These are phyloP conservation scores for Colius striatus DNA, from an alignment of 2,113 vertebrate genomes.

Conservation along the genomic window DNA sequence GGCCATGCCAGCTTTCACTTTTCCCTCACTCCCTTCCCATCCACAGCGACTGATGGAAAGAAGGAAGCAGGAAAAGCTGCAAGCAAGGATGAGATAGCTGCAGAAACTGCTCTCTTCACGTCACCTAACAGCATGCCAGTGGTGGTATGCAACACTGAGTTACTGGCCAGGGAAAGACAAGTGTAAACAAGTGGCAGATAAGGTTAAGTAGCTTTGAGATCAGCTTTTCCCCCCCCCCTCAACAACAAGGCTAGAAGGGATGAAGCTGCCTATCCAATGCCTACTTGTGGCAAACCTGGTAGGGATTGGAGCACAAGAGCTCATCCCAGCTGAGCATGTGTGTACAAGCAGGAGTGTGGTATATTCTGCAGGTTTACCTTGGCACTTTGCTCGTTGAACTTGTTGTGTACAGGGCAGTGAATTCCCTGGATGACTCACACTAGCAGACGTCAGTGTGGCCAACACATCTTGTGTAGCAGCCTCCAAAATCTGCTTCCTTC, in stretches of 20 bases:
- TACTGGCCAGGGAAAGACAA: not conserved
- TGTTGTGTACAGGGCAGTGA: not conserved
- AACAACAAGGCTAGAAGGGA: not conserved
- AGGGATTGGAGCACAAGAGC: not conserved
- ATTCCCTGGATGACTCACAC: not conserved
- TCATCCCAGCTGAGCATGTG: not conserved
- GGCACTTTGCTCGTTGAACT: not conserved
- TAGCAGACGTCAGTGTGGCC: not conserved
- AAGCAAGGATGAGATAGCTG: not conserved
- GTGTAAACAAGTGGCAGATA: not conserved
- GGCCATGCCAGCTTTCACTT: not conserved
- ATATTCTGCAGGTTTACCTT: not conserved
- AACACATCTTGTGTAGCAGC: not conserved
- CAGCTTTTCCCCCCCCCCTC: not conserved
- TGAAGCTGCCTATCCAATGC: not conserved
- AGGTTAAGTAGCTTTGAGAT: not conserved
- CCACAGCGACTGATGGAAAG: not conserved
- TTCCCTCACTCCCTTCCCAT: not conserved
- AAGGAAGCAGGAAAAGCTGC: not conserved
- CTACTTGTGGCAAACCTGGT: not conserved
- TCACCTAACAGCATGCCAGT: not conserved
- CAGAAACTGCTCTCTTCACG: fast-evolving
- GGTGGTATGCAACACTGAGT: fast-evolving
- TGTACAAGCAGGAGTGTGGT: fast-evolving
- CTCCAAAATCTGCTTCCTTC: not conserved